These are phyloP conservation scores for Microtus oregoni DNA, from an alignment of 2,113 vertebrate species.

Conservation along the genomic window DNA sequence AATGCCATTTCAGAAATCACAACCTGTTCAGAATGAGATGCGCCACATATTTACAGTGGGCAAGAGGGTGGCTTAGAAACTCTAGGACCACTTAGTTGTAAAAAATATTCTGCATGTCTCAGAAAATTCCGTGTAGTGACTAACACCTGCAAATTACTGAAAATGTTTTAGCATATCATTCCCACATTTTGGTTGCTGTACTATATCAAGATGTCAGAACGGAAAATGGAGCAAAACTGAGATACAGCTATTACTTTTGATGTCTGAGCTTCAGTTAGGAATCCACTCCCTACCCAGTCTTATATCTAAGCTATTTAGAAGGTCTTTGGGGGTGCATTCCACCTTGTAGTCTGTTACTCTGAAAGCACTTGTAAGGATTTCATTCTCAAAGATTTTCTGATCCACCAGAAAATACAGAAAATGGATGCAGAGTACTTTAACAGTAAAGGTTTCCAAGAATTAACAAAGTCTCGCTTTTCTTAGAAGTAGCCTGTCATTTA, in stretches of 20 bases:
- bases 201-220: not conserved
- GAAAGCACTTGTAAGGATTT: constrained; percentile 38
- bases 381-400: constrained; percentile 57
- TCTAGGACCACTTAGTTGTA: constrained; percentile 37
- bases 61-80: not conserved
- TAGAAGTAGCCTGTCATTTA: not conserved
- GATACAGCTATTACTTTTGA: constrained; percentile 17
- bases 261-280: constrained; percentile 15
- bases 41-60: not conserved
- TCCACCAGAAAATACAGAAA: not conserved
- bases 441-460: constrained; percentile 48
- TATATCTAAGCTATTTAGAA: not conserved
- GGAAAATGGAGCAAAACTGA: constrained; percentile 1
- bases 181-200: constrained; percentile 10
- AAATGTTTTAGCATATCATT: not conserved
- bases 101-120: not conserved
- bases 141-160: constrained; percentile 51
- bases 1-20: constrained; percentile 45
- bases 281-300: not conserved
- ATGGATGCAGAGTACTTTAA: not conserved
- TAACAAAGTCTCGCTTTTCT: constrained; percentile 47
- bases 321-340: not conserved
- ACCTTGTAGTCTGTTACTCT: constrained; percentile 13
- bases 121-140: constrained; percentile 36
- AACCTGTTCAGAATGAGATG: constrained; percentile 45